These are phyloP conservation scores for Diarsia rubi DNA, from an alignment of 2,888 invertebrate genomes.

Conservation along the genomic window DNA sequence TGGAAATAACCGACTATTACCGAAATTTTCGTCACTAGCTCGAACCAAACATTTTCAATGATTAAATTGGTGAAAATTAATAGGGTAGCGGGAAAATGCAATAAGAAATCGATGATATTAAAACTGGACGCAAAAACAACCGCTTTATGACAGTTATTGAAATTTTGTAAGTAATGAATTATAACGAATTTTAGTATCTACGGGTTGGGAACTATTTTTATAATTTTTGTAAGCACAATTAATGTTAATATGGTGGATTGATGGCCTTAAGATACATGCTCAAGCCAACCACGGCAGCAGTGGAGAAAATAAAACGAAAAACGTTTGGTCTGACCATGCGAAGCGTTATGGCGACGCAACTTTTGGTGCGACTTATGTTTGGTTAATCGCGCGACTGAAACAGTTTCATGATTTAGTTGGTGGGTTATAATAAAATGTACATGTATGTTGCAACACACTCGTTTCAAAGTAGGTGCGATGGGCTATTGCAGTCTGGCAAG, in stretches of 20 bases:
- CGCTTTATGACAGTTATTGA: constrained; percentile 17
- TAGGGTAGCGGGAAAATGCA: constrained; percentile 47
- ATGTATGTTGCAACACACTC: background rate
- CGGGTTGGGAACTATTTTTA: background rate
- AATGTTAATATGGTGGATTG: background rate
- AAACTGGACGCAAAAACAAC: constrained; percentile 29
- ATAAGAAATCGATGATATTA: constrained; percentile 34
- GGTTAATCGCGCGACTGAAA: background rate
- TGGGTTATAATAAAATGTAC: background rate
- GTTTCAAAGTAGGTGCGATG: background rate
- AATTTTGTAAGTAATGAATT: constrained; percentile 7
- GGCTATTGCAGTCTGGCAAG: background rate
- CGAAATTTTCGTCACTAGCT: constrained; percentile 58
- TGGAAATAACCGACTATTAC: constrained; percentile 70
- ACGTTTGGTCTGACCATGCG: background rate
- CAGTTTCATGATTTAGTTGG: background rate
- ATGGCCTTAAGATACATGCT: background rate
- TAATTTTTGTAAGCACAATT: background rate
- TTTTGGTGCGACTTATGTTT: background rate
- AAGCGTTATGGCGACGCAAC: background rate
- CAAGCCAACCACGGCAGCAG: background rate
- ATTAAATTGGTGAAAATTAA: constrained; percentile 75
- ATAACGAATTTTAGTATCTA: background rate
- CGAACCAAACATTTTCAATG: constrained; percentile 62
- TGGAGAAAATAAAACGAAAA: background rate